Evolutionary conservation across 2,888 invertebrate species (phyloP).

Genomic region (Drosophila aldrichi): DNA sequence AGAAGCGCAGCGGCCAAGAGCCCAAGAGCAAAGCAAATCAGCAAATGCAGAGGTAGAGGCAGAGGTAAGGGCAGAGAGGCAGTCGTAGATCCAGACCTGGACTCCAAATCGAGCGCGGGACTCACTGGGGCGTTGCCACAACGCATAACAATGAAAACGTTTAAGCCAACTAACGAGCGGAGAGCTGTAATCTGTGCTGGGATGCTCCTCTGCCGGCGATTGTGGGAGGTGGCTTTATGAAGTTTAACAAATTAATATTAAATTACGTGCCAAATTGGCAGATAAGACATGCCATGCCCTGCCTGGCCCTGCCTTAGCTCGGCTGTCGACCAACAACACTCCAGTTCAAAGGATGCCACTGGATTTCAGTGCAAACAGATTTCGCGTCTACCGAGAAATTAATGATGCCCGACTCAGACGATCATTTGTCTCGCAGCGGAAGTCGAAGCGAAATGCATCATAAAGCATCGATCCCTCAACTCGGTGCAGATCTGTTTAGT

Average conservation of each 20-base stretch:
- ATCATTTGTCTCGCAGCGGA: slow-evolving; percentile 62
- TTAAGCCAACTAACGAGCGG: slow-evolving; percentile 78
- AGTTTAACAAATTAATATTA: slow-evolving; percentile 84
- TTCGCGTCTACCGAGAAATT: slow-evolving; percentile 35
- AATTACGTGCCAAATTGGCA: slow-evolving; percentile 83
- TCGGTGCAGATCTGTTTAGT: neutral
- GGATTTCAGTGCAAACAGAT: slow-evolving; percentile 61
- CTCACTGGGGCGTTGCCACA: slow-evolving; percentile 70
- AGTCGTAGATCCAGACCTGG: slow-evolving; percentile 16
- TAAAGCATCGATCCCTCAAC: slow-evolving; percentile 34
- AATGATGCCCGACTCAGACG: slow-evolving; percentile 36
- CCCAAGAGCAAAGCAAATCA: slow-evolving; percentile 3
- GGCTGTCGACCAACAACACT: slow-evolving; percentile 33
- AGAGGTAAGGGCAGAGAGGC: slow-evolving; percentile 1
- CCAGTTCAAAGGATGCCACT: slow-evolving; percentile 69
- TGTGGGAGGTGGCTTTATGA: slow-evolving; percentile 74
- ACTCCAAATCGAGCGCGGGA: slow-evolving; percentile 15
- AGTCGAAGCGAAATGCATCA: slow-evolving; percentile 56
- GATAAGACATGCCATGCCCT: slow-evolving; percentile 39
- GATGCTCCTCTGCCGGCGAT: slow-evolving; percentile 9
- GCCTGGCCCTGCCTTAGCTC: no score
- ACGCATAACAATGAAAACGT: slow-evolving; percentile 81
- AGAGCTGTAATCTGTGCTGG: slow-evolving; percentile 69
- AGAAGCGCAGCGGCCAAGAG: slow-evolving; percentile 55
- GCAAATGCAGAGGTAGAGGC: slow-evolving; percentile 12